phyloP scores from a whole-genome alignment of 2,113 vertebrate genomes.

The Poicephalus gulielmi region DNA sequence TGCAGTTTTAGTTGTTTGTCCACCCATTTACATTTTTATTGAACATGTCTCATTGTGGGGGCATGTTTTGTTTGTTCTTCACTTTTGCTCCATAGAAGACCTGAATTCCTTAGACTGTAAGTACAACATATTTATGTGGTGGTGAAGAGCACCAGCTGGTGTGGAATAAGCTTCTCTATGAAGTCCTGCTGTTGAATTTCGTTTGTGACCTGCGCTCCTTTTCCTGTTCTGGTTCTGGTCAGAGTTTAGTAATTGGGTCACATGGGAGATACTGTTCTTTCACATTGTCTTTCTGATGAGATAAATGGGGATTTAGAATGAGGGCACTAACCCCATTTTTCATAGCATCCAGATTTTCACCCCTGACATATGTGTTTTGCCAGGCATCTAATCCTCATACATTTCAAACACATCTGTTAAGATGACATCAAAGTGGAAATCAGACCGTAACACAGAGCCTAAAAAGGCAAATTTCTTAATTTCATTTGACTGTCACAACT shows the following conservation, averaged over 20 bases:
- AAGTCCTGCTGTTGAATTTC: slow-evolving; percentile 19
- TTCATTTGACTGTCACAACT: background rate
- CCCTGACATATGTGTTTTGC: background rate
- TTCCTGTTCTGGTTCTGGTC: background rate
- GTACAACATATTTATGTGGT: background rate
- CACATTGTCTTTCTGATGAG: slow-evolving; percentile 28
- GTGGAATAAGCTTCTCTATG: slow-evolving; percentile 34
- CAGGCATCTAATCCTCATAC: slow-evolving; percentile 36
- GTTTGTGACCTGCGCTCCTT: slow-evolving; percentile 14
- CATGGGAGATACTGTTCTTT: background rate
- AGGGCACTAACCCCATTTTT: slow-evolving; percentile 38
- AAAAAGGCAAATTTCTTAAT: background rate
- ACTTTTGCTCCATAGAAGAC: background rate
- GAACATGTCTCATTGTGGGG: background rate
- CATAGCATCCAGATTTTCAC: background rate
- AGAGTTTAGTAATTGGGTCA: background rate
- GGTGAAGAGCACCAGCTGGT: slow-evolving; percentile 41
- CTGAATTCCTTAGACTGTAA: background rate
- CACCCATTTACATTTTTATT: background rate
- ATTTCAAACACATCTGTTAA: slow-evolving; percentile 15
- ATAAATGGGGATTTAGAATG: background rate
- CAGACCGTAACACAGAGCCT: background rate
- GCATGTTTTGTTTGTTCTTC: background rate
- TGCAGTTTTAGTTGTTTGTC: background rate
- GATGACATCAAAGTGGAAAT: background rate